Evolutionary conservation across 1,140 invertebrate genomes (phyloP).

Genomic region (Pachyrhynchus sulphureomaculatus): DNA sequence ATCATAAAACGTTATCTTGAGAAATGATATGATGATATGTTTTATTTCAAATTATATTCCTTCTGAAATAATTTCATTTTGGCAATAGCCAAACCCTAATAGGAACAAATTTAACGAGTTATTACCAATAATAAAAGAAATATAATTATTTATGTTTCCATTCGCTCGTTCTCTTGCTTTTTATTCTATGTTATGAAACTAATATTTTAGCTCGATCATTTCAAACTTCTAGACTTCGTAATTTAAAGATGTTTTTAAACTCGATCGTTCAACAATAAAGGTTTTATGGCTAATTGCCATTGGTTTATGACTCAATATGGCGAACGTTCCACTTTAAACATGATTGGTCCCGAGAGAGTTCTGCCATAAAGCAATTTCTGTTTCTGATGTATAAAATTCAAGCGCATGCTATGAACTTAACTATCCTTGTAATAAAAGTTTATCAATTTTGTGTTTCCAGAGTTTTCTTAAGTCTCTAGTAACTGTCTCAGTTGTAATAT

Average conservation of each 20-base stretch:
- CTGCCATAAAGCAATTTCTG: conserved; percentile 47
- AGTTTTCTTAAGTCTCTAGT: background rate
- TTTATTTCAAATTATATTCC: too few relatives aligned
- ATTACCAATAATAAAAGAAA: too few relatives aligned
- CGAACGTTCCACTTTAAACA: conserved; percentile 49
- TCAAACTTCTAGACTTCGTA: conserved; percentile 1
- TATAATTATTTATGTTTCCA: too few relatives aligned
- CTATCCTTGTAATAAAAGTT: conserved; percentile 22
- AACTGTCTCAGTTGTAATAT: background rate
- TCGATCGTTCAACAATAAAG: conserved; percentile 44
- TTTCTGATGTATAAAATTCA: conserved; percentile 36
- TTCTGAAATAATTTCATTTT: too few relatives aligned
- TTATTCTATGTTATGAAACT: background rate
- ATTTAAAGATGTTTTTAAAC: conserved; percentile 28
- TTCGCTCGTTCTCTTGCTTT: too few relatives aligned
- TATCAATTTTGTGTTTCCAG: conserved; percentile 22
- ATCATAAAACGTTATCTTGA: too few relatives aligned
- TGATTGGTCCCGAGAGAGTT: conserved; percentile 49
- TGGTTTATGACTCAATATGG: conserved; percentile 53
- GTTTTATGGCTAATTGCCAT: conserved; percentile 53
- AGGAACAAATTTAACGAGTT: too few relatives aligned
- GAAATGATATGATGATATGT: too few relatives aligned
- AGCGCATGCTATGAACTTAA: conserved; percentile 17
- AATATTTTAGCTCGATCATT: background rate
- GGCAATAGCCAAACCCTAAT: too few relatives aligned